A percentile compares a stretch with the other conserved stretches of the same genome.
These are phyloP conservation scores for Todus mexicanus DNA, from an alignment of 2,797 vertebrate species.

Conservation along the genomic window DNA sequence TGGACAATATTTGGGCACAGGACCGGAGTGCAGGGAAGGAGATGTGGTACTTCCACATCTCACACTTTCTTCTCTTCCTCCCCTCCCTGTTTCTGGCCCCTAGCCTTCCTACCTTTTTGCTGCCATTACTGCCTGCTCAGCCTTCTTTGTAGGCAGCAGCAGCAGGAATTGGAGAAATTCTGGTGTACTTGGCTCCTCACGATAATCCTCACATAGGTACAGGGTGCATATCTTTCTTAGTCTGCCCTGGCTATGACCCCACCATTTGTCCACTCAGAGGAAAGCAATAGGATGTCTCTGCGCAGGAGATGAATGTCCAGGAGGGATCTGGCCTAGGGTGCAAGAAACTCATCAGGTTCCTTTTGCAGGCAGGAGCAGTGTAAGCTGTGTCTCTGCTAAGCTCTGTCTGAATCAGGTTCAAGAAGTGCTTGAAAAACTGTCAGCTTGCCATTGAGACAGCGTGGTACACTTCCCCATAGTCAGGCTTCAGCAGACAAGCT, in stretches of 20 bases:
- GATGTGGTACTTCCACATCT: neutral
- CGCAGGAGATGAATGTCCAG: neutral
- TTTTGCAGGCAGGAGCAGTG: neutral
- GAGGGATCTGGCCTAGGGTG: neutral
- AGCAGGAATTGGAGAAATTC: neutral
- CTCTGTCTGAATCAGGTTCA: neutral
- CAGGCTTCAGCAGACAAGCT: neutral
- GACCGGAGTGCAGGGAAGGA: neutral
- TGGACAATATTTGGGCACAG: neutral
- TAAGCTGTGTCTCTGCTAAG: neutral
- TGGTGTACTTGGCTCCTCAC: neutral
- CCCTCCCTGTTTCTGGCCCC: neutral
- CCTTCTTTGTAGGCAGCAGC: neutral
- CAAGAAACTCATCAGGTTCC: rapidly evolving
- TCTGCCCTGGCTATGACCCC: neutral
- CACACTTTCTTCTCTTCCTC: neutral
- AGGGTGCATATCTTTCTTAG: neutral
- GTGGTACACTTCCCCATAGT: neutral
- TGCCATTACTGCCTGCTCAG: neutral
- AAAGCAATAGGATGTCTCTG: neutral
- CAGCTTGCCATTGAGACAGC: neutral
- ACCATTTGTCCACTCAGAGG: neutral
- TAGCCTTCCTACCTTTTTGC: neutral
- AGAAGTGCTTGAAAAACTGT: neutral
- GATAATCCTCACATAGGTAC: neutral